A percentile compares a stretch with the other conserved stretches of the same genome.
These are phyloP conservation scores for Torymus auratus DNA, from an alignment of 2,888 invertebrate species.

Conservation along the genomic window DNA sequence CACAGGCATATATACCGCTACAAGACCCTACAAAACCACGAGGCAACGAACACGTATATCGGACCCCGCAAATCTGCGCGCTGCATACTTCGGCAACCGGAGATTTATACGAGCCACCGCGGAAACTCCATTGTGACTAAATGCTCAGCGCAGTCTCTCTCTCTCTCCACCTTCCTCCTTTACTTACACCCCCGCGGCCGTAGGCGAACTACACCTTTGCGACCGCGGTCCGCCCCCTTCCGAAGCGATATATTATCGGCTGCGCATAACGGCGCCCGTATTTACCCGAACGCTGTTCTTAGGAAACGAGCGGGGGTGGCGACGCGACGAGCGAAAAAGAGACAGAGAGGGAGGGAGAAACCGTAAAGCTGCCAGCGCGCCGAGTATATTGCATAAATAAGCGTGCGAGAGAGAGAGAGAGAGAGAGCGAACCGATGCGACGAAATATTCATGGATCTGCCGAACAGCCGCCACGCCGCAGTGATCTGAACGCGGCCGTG, in stretches of 20 bases:
- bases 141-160: constrained; percentile 4
- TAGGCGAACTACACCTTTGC: constrained; percentile 29
- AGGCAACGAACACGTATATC: too few relatives aligned
- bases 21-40: too few relatives aligned
- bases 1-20: too few relatives aligned
- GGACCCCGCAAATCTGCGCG: too few relatives aligned
- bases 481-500: background rate
- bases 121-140: constrained; percentile 19
- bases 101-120: too few relatives aligned
- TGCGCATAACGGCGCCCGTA: constrained; percentile 1
- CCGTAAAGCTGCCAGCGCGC: constrained; percentile 75
- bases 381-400: constrained; percentile 77
- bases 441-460: constrained; percentile 75
- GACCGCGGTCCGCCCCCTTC: background rate
- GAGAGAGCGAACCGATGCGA: constrained; percentile 49
- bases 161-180: constrained; percentile 3
- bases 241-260: constrained; percentile 28
- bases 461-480: background rate
- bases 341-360: background rate
- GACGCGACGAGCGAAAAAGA: background rate
- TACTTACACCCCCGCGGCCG: background rate
- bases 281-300: constrained; percentile 21
- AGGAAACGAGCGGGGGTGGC: background rate
- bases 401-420: constrained; percentile 64
- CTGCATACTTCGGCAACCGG: too few relatives aligned